Percentiles rank a stretch among this genome's conserved stretches.
These are phyloP conservation scores for Azorinus chamasolen DNA, from an alignment of 2,888 invertebrate genomes.

Conservation along the genomic window DNA sequence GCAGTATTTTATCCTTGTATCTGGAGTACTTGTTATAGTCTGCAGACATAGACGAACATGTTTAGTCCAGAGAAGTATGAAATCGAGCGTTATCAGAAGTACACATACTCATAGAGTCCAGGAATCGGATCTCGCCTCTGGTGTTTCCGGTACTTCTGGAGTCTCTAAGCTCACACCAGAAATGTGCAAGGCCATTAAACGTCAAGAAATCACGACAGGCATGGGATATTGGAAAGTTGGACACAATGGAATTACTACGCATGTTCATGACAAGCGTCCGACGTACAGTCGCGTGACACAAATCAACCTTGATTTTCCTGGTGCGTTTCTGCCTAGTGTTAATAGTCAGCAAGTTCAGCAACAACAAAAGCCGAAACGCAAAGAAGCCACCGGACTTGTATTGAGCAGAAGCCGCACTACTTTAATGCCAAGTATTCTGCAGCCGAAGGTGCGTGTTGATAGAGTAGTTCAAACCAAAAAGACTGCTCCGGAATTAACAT, in stretches of 20 bases:
- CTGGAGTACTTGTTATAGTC: no score
- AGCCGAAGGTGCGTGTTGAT: background rate
- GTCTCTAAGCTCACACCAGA: conserved; percentile 49
- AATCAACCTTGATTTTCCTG: conserved; percentile 53
- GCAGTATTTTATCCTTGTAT: no score
- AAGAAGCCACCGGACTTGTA: conserved; percentile 5
- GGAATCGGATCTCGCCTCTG: no score
- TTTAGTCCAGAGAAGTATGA: no score
- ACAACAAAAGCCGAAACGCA: conserved; percentile 18
- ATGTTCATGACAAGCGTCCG: conserved; percentile 15
- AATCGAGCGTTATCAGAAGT: no score
- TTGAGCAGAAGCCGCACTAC: conserved; percentile 38
- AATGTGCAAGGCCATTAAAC: conserved; percentile 52
- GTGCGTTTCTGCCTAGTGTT: conserved; percentile 45
- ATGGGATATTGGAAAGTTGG: conserved; percentile 52
- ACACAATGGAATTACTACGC: background rate
- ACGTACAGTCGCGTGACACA: conserved; percentile 36
- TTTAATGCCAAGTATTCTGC: conserved; percentile 32
- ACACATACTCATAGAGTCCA: no score
- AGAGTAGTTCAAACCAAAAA: conserved; percentile 14
- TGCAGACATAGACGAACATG: no score
- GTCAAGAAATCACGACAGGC: conserved; percentile 40
- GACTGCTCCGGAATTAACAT: conserved; percentile 41
- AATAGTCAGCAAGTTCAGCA: background rate
- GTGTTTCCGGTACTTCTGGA: background rate